Conservation (phyloP, 2,888 invertebrate species). For the Apotomis betuletana region DNA sequence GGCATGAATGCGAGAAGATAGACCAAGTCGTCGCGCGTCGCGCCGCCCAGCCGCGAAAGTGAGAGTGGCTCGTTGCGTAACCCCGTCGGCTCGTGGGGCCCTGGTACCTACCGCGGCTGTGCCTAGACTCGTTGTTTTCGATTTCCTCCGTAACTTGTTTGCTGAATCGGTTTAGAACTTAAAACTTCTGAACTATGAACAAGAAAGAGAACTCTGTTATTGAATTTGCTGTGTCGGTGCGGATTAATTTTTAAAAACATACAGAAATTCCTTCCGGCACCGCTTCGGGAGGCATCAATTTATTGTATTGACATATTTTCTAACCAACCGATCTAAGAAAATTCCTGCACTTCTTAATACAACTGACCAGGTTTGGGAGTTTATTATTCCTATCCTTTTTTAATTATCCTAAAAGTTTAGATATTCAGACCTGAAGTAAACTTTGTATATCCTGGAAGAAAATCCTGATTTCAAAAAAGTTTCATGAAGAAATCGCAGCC, state of each 20-base stretch:
- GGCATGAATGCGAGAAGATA: constrained; percentile 44
- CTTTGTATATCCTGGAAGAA: not conserved
- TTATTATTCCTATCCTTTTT: too few species aligned
- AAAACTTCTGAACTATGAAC: too few species aligned
- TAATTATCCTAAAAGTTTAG: too few species aligned
- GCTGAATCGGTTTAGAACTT: constrained; percentile 6
- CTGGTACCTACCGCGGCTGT: constrained; percentile 60
- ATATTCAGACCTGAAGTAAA: not conserved
- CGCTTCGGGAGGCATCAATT: too few species aligned
- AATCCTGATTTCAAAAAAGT: not conserved
- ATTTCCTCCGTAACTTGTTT: constrained; percentile 26
- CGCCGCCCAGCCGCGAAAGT: constrained; percentile 71
- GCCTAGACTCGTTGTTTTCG: constrained; percentile 51
- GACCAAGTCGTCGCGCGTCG: constrained; percentile 37
- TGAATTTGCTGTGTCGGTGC: too few species aligned
- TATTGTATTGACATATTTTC: too few species aligned
- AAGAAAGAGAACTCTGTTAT: too few species aligned
- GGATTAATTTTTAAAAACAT: too few species aligned
- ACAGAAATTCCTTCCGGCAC: too few species aligned
- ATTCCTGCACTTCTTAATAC: too few species aligned
- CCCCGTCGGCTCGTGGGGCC: constrained; percentile 66
- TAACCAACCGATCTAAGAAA: too few species aligned
- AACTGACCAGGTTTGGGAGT: too few species aligned
- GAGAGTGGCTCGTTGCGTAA: constrained; percentile 79
- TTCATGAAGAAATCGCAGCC: constrained; percentile 10